Evolutionary conservation across 2,797 vertebrate genomes (phyloP).

Genomic region (Pangasius sanitwongsei): DNA sequence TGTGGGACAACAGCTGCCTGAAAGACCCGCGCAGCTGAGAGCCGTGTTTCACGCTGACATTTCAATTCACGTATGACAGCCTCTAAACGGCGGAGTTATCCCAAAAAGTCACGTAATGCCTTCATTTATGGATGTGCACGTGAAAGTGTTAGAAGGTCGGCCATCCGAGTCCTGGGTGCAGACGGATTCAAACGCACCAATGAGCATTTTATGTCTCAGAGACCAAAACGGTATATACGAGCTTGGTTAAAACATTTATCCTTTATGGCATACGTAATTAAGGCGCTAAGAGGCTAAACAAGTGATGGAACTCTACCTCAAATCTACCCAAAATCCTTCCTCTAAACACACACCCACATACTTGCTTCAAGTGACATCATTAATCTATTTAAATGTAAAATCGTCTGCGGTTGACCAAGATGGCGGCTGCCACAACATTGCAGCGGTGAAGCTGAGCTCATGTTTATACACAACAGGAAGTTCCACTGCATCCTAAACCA

Average conservation of each 20-base stretch:
- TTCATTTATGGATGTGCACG: not conserved
- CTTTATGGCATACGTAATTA: not conserved
- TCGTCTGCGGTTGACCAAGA: not conserved
- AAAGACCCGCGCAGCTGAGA: slow-evolving; percentile 17
- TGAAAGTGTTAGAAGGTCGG: not conserved
- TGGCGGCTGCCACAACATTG: too few relatives aligned
- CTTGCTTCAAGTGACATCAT: not conserved
- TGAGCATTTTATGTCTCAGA: not conserved
- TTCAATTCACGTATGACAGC: slow-evolving; percentile 3
- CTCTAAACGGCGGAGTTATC: not conserved
- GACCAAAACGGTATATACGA: not conserved
- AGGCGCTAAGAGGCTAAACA: not conserved
- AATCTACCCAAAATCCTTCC: not conserved
- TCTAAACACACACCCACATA: not conserved
- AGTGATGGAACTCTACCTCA: not conserved
- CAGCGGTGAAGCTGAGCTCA: not conserved
- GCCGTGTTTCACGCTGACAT: slow-evolving; percentile 34
- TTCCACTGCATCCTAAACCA: slow-evolving; percentile 16
- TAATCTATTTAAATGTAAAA: not conserved
- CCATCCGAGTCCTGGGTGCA: not conserved
- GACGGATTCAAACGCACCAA: not conserved
- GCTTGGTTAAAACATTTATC: not conserved
- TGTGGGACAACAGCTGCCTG: slow-evolving; percentile 16
- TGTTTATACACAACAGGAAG: not conserved
- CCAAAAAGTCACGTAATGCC: not conserved